Evolutionary conservation across 1,140 invertebrate species (phyloP).

Genomic region (Drosophila bocki): DNA sequence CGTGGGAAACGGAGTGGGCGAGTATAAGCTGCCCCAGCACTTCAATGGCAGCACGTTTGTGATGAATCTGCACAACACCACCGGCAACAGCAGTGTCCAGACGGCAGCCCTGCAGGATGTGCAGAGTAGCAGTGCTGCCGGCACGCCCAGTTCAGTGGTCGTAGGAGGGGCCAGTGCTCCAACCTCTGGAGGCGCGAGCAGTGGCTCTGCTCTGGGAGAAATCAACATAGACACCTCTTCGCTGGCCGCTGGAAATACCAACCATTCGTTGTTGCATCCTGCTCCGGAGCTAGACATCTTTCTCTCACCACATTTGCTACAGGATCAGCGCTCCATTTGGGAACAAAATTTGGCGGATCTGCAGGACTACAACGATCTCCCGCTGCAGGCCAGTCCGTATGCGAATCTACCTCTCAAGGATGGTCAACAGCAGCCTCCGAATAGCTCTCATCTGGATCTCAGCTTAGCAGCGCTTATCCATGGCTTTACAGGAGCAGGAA

Average conservation of each 20-base stretch:
- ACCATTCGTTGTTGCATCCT: slow-evolving; percentile 32
- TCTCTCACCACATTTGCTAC: slow-evolving; percentile 68
- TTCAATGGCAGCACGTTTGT: slow-evolving; percentile 87
- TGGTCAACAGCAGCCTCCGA: slow-evolving; percentile 68
- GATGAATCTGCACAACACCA: slow-evolving; percentile 85
- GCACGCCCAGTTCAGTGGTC: slow-evolving; percentile 17
- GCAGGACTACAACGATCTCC: slow-evolving; percentile 77
- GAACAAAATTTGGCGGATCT: slow-evolving; percentile 84
- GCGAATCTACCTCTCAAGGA: slow-evolving; percentile 79
- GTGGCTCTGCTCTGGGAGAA: slow-evolving; percentile 40
- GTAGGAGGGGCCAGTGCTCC: slow-evolving; percentile 17
- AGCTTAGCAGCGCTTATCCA: slow-evolving; percentile 65
- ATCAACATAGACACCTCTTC: slow-evolving; percentile 55
- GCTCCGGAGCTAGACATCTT: slow-evolving; percentile 69
- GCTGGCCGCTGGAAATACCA: slow-evolving; percentile 35
- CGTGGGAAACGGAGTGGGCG: slow-evolving; percentile 22
- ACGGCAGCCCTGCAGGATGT: slow-evolving; percentile 77
- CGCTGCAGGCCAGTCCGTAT: slow-evolving; percentile 67
- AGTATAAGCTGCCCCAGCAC: slow-evolving; percentile 71
- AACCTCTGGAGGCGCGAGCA: slow-evolving; percentile 15
- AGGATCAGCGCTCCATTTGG: slow-evolving; percentile 77
- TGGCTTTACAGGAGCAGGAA: slow-evolving; percentile 48
- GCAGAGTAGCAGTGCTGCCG: slow-evolving; percentile 46
- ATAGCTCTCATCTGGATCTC: slow-evolving; percentile 67
- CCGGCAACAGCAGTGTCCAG: slow-evolving; percentile 74